Evolutionary conservation across 2,888 invertebrate species (phyloP).

Genomic region (Smittia sp.): DNA sequence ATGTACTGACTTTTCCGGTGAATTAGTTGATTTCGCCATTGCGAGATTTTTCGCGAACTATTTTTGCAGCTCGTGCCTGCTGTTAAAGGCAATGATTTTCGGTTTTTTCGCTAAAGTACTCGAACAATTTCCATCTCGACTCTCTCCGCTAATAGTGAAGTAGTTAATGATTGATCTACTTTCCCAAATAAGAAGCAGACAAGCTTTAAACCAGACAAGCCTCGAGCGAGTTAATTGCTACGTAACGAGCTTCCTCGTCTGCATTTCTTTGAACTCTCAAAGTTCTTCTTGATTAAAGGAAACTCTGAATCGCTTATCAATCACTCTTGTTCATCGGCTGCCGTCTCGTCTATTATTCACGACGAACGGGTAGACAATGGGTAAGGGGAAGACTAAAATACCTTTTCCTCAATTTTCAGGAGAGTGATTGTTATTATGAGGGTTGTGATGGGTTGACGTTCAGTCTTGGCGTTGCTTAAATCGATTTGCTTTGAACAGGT

Average conservation of each 20-base stretch:
- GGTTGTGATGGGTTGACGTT: constrained; percentile 5
- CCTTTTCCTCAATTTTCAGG: constrained; percentile 31
- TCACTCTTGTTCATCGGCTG: constrained; percentile 2
- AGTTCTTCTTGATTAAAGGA: neutral
- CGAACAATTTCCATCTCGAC: neutral
- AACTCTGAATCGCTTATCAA: neutral
- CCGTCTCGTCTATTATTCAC: neutral
- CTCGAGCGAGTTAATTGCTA: neutral
- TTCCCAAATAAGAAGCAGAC: neutral
- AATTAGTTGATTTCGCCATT: constrained; percentile 5
- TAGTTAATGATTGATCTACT: constrained; percentile 18
- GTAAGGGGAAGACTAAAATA: constrained; percentile 4
- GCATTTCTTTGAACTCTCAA: neutral
- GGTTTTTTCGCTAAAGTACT: neutral
- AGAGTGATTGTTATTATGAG: constrained; percentile 36
- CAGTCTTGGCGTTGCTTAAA: neutral
- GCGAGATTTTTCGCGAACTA: neutral
- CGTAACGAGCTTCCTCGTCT: constrained; percentile 10
- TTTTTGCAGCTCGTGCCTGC: too few species aligned
- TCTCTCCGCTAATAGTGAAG: neutral
- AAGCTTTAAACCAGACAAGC: neutral
- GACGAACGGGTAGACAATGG: neutral
- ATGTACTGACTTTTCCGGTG: constrained; percentile 8
- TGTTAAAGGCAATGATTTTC: too few species aligned
- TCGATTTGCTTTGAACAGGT: neutral